A percentile compares a stretch with the other conserved stretches of the same genome.
phyloP scores from a whole-genome alignment of 2,113 vertebrate genomes.

The Microtus ochrogaster region DNA sequence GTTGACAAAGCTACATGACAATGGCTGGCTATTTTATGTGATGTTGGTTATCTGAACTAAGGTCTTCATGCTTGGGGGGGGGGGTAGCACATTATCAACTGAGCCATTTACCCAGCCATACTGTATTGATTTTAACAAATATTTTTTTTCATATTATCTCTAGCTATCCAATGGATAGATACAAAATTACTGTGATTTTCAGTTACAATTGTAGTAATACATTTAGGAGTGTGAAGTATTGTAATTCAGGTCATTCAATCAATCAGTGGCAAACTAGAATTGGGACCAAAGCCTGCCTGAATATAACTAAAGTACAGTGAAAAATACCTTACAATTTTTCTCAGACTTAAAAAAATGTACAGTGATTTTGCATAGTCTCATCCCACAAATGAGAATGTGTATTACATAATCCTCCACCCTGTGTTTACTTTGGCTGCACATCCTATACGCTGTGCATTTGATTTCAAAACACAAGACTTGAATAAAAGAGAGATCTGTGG shows the following conservation, averaged over 20 bases:
- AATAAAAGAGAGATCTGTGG: slow-evolving; percentile 12
- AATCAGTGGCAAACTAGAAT: slow-evolving; percentile 29
- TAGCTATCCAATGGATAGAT: not conserved
- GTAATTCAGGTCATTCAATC: not conserved
- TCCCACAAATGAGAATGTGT: not conserved
- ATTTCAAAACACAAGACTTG: slow-evolving; percentile 24
- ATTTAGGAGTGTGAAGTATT: not conserved
- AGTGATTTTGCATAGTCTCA: not conserved
- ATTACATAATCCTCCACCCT: not conserved
- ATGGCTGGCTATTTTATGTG: not conserved
- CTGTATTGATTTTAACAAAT: not conserved
- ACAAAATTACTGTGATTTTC: not conserved
- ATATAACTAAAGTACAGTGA: not conserved
- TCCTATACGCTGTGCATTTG: not conserved
- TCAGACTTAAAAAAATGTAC: not conserved
- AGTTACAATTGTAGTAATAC: slow-evolving; percentile 45
- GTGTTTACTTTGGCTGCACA: not conserved
- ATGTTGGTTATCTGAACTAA: not conserved
- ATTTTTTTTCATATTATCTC: slow-evolving; percentile 12
- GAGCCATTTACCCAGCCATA: not conserved
- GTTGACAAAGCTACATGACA: not conserved
- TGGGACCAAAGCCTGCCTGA: not conserved
- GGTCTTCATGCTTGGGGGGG: not conserved
- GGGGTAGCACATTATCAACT: not conserved
- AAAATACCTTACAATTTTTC: not conserved